phyloP scores from a whole-genome alignment of 1,140 invertebrate species.

The Lamellibrachia luymesi region DNA sequence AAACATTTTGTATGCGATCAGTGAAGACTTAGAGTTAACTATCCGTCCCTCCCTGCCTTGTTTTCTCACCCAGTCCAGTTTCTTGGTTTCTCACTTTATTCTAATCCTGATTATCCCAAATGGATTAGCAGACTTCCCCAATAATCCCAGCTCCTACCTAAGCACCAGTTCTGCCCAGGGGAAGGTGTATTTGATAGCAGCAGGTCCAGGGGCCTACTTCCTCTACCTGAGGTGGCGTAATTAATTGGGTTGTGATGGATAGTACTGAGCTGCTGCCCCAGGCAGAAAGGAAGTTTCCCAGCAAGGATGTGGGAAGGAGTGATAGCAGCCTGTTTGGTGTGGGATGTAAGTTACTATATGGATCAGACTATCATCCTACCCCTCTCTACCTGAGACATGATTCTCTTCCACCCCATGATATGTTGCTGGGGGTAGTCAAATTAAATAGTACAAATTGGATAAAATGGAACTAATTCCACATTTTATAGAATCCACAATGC shows the following conservation, averaged over 20 bases:
- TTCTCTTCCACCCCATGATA: not conserved
- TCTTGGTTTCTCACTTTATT: not conserved
- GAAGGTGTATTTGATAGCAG: not conserved
- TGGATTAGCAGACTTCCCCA: not conserved
- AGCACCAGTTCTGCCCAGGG: not conserved
- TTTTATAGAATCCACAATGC: too few relatives aligned
- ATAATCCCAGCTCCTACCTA: not conserved
- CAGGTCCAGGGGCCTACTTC: not conserved
- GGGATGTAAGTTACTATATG: not conserved
- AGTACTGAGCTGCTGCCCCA: not conserved
- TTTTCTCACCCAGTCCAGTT: not conserved
- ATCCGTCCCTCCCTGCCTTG: not conserved
- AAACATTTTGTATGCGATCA: not conserved
- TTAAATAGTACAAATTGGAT: not conserved
- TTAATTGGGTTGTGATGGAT: not conserved
- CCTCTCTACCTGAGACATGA: not conserved
- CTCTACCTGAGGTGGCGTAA: not conserved
- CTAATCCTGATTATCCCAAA: not conserved
- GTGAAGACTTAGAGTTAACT: not conserved
- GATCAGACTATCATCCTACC: not conserved
- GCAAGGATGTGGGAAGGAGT: not conserved
- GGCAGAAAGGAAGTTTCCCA: not conserved
- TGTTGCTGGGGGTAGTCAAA: not conserved
- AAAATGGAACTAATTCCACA: too few relatives aligned
- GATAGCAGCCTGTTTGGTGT: not conserved